A percentile compares a stretch with the other conserved stretches of the same genome.
phyloP scores from a whole-genome alignment of 2,888 invertebrate genomes.

The Drosophila imparisetae region DNA sequence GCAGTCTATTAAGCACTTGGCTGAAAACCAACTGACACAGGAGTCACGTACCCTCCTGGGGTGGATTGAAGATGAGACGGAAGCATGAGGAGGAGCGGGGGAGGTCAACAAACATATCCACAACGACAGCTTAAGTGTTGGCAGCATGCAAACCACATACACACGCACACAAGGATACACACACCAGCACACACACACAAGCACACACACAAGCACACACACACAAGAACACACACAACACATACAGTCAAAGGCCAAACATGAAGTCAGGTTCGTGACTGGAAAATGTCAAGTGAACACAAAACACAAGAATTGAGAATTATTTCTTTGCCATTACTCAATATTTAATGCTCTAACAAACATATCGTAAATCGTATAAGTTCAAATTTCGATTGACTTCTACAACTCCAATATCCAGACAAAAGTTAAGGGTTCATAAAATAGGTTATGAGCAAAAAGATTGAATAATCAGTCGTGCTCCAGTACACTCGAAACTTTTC shows the following conservation, averaged over 20 bases:
- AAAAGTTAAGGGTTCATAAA: background rate
- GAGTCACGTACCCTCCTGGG: conserved; percentile 61
- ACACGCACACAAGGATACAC: conserved; percentile 21
- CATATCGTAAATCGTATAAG: background rate
- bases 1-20: conserved; percentile 28
- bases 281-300: conserved; percentile 45
- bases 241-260: conserved; percentile 31
- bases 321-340: background rate
- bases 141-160: conserved; percentile 64
- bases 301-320: conserved; percentile 3
- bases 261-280: conserved; percentile 57
- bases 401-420: background rate
- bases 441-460: background rate
- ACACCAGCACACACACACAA: conserved; percentile 27
- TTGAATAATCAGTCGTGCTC: background rate
- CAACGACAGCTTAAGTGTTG: conserved; percentile 68
- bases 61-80: background rate
- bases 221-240: conserved; percentile 20
- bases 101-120: conserved; percentile 47
- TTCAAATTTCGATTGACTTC: background rate
- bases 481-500: background rate
- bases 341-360: conserved; percentile 5
- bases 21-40: conserved; percentile 11
- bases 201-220: conserved; percentile 41
- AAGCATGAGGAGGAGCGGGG: background rate